Percentiles rank a stretch among this genome's conserved stretches.
Evolutionary conservation across 1,140 invertebrate genomes (phyloP).

Genomic region (Portunus trituberculatus): DNA sequence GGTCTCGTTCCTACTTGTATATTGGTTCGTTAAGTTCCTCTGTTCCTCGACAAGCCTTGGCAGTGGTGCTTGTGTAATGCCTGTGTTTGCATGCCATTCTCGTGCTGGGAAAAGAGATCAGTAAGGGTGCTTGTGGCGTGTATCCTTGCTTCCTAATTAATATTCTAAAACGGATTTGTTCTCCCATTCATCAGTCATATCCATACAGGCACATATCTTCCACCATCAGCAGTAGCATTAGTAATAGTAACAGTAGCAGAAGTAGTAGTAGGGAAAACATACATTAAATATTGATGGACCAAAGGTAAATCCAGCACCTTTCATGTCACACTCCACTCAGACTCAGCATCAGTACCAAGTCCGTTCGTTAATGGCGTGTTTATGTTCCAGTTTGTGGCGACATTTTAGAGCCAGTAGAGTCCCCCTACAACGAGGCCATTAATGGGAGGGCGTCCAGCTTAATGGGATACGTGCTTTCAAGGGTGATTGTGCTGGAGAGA

Average conservation of each 20-base stretch:
- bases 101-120: not conserved
- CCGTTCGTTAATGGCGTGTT: not conserved
- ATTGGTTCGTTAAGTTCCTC: not conserved
- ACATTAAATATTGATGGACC: no score
- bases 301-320: no score
- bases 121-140: not conserved
- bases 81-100: conserved; percentile 7
- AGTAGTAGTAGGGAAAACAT: no score
- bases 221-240: no score
- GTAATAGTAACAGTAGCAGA: no score
- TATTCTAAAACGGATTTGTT: no score
- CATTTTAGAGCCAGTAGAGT: not conserved
- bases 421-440: not conserved
- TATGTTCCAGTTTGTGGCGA: not conserved
- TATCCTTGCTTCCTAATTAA: not conserved
- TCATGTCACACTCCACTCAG: no score
- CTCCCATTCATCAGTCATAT: no score
- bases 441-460: not conserved
- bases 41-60: not conserved
- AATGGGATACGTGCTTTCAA: not conserved
- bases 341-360: no score
- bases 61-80: not conserved
- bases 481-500: not conserved
- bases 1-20: not conserved
- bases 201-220: no score